Percentiles rank a stretch among this genome's conserved stretches.
Evolutionary conservation across 2,888 invertebrate genomes (phyloP).

Genomic region (Drosophila kanekoi): DNA sequence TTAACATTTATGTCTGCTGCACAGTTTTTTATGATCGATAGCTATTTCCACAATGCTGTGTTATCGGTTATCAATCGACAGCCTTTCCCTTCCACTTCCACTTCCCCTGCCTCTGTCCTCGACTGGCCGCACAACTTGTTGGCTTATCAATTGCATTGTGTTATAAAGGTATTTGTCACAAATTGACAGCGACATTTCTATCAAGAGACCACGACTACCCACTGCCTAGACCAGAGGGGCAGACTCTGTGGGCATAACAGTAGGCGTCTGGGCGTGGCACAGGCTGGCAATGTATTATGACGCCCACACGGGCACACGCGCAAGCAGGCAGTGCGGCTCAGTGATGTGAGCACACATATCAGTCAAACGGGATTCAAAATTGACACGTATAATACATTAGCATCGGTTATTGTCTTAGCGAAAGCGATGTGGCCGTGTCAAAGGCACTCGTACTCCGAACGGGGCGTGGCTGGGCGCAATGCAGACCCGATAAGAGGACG

Average conservation of each 20-base stretch:
- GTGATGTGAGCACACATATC: slow-evolving; percentile 57
- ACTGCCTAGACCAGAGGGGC: slow-evolving; percentile 25
- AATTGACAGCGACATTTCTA: slow-evolving; percentile 56
- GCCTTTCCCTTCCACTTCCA: background rate
- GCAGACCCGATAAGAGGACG: slow-evolving; percentile 23
- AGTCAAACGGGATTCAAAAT: slow-evolving; percentile 72
- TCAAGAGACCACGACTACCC: slow-evolving; percentile 9
- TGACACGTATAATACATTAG: slow-evolving; percentile 77
- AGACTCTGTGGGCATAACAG: background rate
- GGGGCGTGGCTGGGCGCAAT: slow-evolving; percentile 11
- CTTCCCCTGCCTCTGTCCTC: background rate
- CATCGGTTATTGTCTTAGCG: slow-evolving; percentile 71
- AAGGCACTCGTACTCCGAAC: background rate
- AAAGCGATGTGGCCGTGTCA: slow-evolving; percentile 12
- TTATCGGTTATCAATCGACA: slow-evolving; percentile 20
- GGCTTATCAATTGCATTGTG: slow-evolving; percentile 39
- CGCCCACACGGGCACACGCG: slow-evolving; percentile 6
- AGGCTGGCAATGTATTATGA: slow-evolving; percentile 19
- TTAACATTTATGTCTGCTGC: background rate
- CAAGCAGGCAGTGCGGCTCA: background rate
- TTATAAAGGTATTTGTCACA: slow-evolving; percentile 58
- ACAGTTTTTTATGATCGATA: slow-evolving; percentile 39
- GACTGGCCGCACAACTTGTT: slow-evolving; percentile 42
- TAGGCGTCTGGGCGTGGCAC: background rate
- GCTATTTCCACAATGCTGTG: background rate